Conservation (phyloP, 37 sponge, comb jelly and placozoan genomes). For the Chondrosia reniformis region DNA sequence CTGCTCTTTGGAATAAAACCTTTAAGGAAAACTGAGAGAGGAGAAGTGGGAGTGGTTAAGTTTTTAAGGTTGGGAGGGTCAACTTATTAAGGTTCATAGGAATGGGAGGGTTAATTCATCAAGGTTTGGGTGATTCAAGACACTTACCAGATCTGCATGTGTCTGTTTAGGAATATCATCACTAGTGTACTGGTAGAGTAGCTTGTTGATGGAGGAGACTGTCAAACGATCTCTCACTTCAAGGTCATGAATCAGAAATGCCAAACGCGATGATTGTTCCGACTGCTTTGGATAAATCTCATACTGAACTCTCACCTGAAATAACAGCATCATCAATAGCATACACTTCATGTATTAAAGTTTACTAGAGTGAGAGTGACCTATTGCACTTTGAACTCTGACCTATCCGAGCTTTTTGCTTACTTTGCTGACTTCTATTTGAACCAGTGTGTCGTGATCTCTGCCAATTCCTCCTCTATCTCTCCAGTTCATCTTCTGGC, state of each 20-base stretch:
- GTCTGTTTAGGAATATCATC: constrained; percentile 78
- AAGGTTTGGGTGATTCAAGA: too few relatives aligned
- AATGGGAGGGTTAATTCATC: too few relatives aligned
- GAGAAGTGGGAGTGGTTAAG: too few relatives aligned
- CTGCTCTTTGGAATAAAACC: constrained; percentile 60
- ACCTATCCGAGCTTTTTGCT: neutral
- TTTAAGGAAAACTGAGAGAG: too few relatives aligned
- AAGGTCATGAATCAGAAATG: constrained; percentile 67
- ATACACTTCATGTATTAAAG: too few relatives aligned
- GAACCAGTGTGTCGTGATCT: constrained; percentile 60
- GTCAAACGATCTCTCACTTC: constrained; percentile 85
- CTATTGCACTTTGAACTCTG: neutral
- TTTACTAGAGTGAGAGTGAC: neutral
- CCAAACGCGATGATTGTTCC: constrained; percentile 68
- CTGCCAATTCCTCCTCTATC: constrained; percentile 61
- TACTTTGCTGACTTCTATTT: constrained; percentile 77
- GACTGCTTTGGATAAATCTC: constrained; percentile 64
- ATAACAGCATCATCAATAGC: too few relatives aligned
- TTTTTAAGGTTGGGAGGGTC: too few relatives aligned
- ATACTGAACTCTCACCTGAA: constrained; percentile 64
- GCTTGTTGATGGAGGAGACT: constrained; percentile 85
- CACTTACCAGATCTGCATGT: constrained; percentile 80
- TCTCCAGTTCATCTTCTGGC: constrained; percentile 15
- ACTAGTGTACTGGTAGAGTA: constrained; percentile 86
- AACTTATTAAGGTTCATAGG: too few relatives aligned